Conservation (phyloP, 1,140 invertebrate species). For the Thaumetopoea pityocampa region DNA sequence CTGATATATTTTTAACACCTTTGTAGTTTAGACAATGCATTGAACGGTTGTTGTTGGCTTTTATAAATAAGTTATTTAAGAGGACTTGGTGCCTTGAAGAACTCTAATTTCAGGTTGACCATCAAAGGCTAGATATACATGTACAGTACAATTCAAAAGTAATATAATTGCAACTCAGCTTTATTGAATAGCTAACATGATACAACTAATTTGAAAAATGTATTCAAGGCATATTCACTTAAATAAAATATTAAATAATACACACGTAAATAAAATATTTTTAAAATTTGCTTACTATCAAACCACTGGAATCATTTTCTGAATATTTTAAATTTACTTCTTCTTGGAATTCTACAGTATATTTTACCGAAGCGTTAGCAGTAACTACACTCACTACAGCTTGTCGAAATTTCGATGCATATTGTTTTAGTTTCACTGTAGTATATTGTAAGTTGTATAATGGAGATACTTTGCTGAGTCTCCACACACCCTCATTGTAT, state of each 20-base stretch:
- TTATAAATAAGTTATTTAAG: too few species aligned
- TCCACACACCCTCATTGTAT: conserved; percentile 58
- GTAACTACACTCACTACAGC: conserved; percentile 39
- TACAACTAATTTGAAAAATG: too few species aligned
- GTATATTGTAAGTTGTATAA: conserved; percentile 55
- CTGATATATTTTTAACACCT: too few species aligned
- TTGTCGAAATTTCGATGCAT: conserved; percentile 61
- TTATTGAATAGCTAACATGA: too few species aligned
- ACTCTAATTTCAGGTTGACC: too few species aligned
- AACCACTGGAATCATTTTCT: conserved; percentile 55
- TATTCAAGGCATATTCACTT: too few species aligned
- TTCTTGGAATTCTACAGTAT: conserved; percentile 44
- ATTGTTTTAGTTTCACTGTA: conserved; percentile 63
- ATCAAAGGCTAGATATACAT: too few species aligned
- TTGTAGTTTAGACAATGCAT: too few species aligned
- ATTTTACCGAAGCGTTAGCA: conserved; percentile 38
- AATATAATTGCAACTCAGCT: too few species aligned
- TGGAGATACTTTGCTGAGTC: conserved; percentile 57
- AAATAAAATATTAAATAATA: conserved; percentile 7
- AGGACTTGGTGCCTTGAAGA: too few species aligned
- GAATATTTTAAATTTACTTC: conserved; percentile 54
- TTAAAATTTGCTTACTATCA: conserved; percentile 35
- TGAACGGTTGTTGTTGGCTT: too few species aligned
- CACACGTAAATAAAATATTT: neutral
- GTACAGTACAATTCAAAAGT: too few species aligned